A percentile compares a stretch with the other conserved stretches of the same genome.
These are phyloP conservation scores for Nerophis ophidion DNA, from an alignment of 2,113 vertebrate species.

Conservation along the genomic window DNA sequence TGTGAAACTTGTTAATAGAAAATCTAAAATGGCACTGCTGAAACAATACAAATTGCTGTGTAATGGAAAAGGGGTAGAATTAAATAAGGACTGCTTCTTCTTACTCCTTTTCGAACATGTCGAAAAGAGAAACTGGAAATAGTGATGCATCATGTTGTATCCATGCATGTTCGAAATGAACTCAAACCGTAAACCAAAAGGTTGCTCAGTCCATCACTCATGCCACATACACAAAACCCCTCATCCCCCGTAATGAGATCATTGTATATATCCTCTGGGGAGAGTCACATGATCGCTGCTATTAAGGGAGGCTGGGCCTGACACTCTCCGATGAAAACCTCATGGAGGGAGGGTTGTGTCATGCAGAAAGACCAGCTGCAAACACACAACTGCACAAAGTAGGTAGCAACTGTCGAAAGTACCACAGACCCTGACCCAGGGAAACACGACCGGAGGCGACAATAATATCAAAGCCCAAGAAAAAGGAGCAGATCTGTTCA, in stretches of 20 bases:
- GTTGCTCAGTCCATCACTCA: no score
- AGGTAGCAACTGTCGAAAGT: conserved; percentile 25
- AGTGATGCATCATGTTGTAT: no score
- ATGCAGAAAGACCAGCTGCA: conserved; percentile 23
- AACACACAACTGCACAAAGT: conserved; percentile 18
- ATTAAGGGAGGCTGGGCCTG: conserved; percentile 30
- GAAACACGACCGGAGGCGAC: conserved; percentile 8
- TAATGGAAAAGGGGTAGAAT: no score
- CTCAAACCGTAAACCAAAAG: no score
- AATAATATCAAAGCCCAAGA: conserved; percentile 7
- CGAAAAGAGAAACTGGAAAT: no score
- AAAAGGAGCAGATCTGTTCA: conserved; percentile 23
- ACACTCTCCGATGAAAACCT: conserved; percentile 66
- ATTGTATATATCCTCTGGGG: conserved; percentile 52
- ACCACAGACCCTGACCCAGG: conserved; percentile 7
- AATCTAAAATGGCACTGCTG: no score
- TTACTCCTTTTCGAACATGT: no score
- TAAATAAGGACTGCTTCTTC: no score
- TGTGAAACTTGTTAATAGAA: no score
- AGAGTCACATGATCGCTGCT: conserved; percentile 63
- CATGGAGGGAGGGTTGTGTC: conserved; percentile 57
- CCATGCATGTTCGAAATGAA: no score
- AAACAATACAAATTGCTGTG: no score
- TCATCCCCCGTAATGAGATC: conserved; percentile 49
- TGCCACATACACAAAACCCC: conserved; percentile 4